These are phyloP conservation scores for Melieria omissa DNA, from an alignment of 2,888 invertebrate genomes.

Conservation along the genomic window DNA sequence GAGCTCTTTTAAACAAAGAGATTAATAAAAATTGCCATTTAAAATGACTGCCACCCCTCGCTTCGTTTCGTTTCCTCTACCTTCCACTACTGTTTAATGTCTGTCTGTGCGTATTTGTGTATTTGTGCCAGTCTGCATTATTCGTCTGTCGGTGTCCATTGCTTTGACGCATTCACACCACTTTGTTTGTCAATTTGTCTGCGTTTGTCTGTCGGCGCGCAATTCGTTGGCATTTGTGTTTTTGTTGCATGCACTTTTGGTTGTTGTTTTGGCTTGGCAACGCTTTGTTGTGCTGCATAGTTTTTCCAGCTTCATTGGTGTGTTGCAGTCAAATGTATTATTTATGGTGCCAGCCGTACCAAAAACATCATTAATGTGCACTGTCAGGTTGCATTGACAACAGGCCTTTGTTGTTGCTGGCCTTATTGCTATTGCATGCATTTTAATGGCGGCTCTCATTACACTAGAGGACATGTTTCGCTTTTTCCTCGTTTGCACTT, in stretches of 20 bases:
- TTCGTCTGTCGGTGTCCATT: slow-evolving; percentile 8
- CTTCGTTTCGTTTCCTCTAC: not conserved
- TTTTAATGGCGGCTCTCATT: too few species aligned
- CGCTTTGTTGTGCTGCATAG: not conserved
- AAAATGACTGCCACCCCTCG: too few species aligned
- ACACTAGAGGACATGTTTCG: too few species aligned
- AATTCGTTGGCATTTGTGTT: not conserved
- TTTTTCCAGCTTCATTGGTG: not conserved
- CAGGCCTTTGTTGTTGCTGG: too few species aligned
- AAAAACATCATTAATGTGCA: not conserved
- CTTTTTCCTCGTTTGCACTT: not conserved
- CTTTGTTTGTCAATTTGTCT: slow-evolving; percentile 29
- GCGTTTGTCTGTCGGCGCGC: slow-evolving; percentile 12
- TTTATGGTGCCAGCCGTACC: not conserved
- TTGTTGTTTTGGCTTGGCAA: not conserved
- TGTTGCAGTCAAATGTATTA: not conserved
- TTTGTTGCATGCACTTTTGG: not conserved
- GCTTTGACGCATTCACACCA: not conserved
- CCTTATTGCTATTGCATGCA: too few species aligned
- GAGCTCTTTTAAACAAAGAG: too few species aligned
- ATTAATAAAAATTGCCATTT: too few species aligned
- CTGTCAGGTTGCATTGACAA: not conserved
- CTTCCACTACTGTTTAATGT: not conserved
- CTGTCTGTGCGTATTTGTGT: not conserved
- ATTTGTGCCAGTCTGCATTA: not conserved